Percentiles rank a stretch among this genome's conserved stretches.
Conservation (phyloP, 1,140 invertebrate genomes). For the Brachionus rotundiformis region DNA sequence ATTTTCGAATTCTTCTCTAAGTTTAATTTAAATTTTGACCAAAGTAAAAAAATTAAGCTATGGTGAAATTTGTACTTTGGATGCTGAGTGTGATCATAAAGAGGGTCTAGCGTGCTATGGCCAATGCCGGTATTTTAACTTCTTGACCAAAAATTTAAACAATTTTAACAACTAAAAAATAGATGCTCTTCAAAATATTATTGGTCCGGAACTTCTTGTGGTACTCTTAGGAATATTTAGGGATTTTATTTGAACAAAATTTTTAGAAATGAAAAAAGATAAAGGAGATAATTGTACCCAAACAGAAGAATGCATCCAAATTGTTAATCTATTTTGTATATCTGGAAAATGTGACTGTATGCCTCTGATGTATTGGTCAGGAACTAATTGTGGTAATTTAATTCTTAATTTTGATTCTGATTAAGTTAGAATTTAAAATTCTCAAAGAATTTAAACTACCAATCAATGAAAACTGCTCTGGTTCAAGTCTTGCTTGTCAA, state of each 20-base stretch:
- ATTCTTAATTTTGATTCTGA: not conserved
- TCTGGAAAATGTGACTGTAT: not conserved
- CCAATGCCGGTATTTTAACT: not conserved
- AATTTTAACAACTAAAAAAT: not conserved
- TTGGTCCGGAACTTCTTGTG: not conserved
- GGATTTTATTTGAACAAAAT: not conserved
- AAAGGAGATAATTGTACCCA: not conserved
- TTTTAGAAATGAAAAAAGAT: not conserved
- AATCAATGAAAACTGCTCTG: not conserved
- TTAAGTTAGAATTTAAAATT: too few species aligned
- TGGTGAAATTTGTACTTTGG: not conserved
- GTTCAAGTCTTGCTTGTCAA: not conserved
- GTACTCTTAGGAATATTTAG: not conserved
- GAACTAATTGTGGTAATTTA: not conserved
- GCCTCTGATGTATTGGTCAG: slow-evolving; percentile 10
- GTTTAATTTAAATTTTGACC: not conserved
- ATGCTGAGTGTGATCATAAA: not conserved
- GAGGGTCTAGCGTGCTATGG: not conserved
- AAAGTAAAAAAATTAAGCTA: not conserved
- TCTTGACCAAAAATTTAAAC: not conserved
- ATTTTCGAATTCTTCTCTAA: not conserved
- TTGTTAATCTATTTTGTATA: not conserved
- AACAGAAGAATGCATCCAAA: not conserved
- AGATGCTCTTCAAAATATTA: not conserved
- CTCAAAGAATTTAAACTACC: not conserved